Base-by-base conservation (phyloP, 1,140 invertebrate species). In the Heliconius hewitsoni region DNA sequence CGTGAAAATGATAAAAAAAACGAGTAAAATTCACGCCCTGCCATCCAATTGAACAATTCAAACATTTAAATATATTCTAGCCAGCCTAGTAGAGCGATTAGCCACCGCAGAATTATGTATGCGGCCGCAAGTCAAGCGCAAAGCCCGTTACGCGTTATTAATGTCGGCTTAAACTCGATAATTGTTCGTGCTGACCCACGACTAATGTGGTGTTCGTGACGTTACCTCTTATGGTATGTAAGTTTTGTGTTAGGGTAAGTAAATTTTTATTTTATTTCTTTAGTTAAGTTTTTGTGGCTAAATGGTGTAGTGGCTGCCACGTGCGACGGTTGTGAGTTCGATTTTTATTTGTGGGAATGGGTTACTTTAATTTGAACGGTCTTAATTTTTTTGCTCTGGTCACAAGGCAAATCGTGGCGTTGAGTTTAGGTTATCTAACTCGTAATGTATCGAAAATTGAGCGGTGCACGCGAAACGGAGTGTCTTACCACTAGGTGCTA, bases 101-200 rank as follows among this genome's bases (percentile, higher is more conserved):
- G 85, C 78, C 73, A 76, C 77, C 83, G 74, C 74, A 81, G 83
- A 86, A 83, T 84, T 80, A 83, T 83, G 82, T 76, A 83, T 73
- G 82, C 82, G 81, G 52, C 77, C 77, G 71, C 83, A 82, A 84
- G 83, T 84, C 83, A 84, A 80, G 83, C 83, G 81, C 83, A 84
- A 82, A 83, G 52, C 77, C 81, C 81, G 83, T 84, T 81, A 81
- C 77, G 77, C 76, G 83, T 84, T 84, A 84, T 84, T 84, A 84
- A 84, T 84, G 81, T 78, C 75, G 81, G 80, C 82, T 84, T 83
- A 80, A 78, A 83, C 81, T 83, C 80, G 83, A 84, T 84, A 84
- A 84, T 83, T 84, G 83, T 83, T 78, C 81, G 57, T 77, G 76
- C 78, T 84, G 81, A 79, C 81, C 81, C 78, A 57, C 74, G 77